Conservation (phyloP, 2,888 invertebrate species). For the Phaonia tiefii region DNA sequence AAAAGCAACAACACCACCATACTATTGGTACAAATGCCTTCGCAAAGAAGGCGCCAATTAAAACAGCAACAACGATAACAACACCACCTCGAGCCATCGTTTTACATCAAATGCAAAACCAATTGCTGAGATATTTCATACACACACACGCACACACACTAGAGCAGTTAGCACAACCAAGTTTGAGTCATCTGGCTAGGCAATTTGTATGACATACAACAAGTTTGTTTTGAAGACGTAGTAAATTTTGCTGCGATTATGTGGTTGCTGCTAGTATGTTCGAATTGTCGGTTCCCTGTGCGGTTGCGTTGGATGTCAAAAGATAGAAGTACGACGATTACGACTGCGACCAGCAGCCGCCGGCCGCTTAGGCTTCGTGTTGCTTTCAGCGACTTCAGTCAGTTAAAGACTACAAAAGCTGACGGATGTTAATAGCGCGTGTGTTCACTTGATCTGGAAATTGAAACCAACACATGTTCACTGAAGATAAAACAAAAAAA, state of each 20-base stretch:
- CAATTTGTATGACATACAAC: too few relatives aligned
- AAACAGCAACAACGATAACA: constrained; percentile 40
- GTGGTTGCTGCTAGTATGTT: too few relatives aligned
- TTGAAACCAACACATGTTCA: constrained; percentile 58
- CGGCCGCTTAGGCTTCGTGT: too few relatives aligned
- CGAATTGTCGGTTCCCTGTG: too few relatives aligned
- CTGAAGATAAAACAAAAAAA: constrained; percentile 22
- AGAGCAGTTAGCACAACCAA: too few relatives aligned
- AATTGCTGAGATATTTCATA: constrained; percentile 53
- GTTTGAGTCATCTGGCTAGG: constrained; percentile 42
- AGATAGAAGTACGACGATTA: too few relatives aligned
- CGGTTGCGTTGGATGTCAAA: too few relatives aligned
- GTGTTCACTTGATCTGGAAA: constrained; percentile 43
- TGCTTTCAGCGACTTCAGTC: too few relatives aligned
- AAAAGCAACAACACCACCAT: constrained; percentile 24
- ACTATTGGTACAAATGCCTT: constrained; percentile 2
- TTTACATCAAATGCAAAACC: constrained; percentile 44
- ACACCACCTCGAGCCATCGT: constrained; percentile 14
- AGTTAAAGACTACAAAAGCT: constrained; percentile 73
- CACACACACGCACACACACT: constrained; percentile 5
- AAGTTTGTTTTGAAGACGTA: too few relatives aligned
- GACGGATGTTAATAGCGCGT: constrained; percentile 72
- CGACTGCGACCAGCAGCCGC: too few relatives aligned
- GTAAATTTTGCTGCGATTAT: too few relatives aligned
- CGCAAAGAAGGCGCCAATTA: constrained; percentile 55